Evolutionary conservation across 1,140 invertebrate species (phyloP), one percentile per base, ranked within the genome.

Genomic region (Globodera rostochiensis): DNA sequence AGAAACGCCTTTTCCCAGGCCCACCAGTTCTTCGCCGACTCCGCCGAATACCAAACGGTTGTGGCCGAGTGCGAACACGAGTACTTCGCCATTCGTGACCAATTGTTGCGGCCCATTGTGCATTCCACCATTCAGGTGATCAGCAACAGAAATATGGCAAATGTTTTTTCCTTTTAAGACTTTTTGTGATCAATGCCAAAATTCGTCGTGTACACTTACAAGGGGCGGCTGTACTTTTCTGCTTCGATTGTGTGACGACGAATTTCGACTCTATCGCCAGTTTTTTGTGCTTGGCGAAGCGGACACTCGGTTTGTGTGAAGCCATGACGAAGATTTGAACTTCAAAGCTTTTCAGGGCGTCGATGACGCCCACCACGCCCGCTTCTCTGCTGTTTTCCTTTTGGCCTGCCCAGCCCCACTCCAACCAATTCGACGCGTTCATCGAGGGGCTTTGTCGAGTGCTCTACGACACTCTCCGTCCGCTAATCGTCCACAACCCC

Each of bases 401-500:
- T 67, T 53, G 67, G 67, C 57, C 80, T 57, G 57, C 15, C 21
- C 50, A 64, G 49, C 57, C 66, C 50, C 64, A 82, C 47, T 82
- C 79, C 57, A 69, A 80, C 70, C 66, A 80, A 7, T 88, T 84
- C 80, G 92, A 91, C 84, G 87, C 90, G n/a, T 93, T 93, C 89
- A 88, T 98, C 46, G 95, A 95, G 85, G 93, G 93, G 0, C 90
- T 99, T 0, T 98, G 96, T 89, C 94, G 93, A 19, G 93, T 94
- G 71, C 90, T 99, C 8, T 99, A 99, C 89, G 97, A 99, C 88
- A 93, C 93, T 1, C 90, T 99, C 77, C 92, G 97, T n/a, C 96
- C 98, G 1, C 93, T 95, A 77, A 94, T 99, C 60, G 97, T 99
- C 83, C 95, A 97, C 88, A 95, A 98, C 74, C 96, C 97, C 90